Evolutionary conservation across 2,797 vertebrate genomes (phyloP), one percentile per base, ranked within the genome.

Genomic region (Falco rusticolus): DNA sequence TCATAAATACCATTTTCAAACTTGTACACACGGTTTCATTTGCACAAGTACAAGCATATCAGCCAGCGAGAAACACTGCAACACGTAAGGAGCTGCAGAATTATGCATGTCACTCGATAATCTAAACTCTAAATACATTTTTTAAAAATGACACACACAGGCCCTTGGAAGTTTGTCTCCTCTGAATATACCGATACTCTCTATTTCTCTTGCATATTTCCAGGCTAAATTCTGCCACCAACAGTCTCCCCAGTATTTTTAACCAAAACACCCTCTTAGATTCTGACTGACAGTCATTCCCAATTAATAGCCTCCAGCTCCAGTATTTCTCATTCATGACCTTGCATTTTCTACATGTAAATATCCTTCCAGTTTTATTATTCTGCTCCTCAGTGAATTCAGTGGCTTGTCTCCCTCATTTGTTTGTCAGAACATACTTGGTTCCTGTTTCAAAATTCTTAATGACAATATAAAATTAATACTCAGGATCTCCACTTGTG

Each of bases 271-370:
- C 6, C 0, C 6, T 18, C 59, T 64, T 69, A n/a, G 43, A 68
- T 48, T 84, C 37, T 95, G 90, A 94, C 65, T 87, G 77, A 87
- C 82, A 92, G 64, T 51, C 19, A 76, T 88, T 95, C 88, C 90
- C 66, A 95, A 87, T 82, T 94, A 96, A 89, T 54, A 92, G 54
- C 12, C 33, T 81, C 81, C 50, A 90, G 47, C 57, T 75, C 48
- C 63, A 87, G 2, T 29, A 88, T 51, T 93, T 76, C 65, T 76
- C 72, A 90, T 87, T 90, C 74, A 76, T 43, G 76, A 84, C 47
- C 59, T 24, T 81, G 54, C 61, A 87, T 87, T 90, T 94, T 93
- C 76, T 74, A 59, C 59, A 66, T 70, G 33, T 76, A 87, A 92
- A 79, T 84, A 85, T 54, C 39, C 41, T 87, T 83, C 51, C 21